Evolutionary conservation across 2,888 invertebrate genomes (phyloP).

Genomic region (Tineola bisselliella): DNA sequence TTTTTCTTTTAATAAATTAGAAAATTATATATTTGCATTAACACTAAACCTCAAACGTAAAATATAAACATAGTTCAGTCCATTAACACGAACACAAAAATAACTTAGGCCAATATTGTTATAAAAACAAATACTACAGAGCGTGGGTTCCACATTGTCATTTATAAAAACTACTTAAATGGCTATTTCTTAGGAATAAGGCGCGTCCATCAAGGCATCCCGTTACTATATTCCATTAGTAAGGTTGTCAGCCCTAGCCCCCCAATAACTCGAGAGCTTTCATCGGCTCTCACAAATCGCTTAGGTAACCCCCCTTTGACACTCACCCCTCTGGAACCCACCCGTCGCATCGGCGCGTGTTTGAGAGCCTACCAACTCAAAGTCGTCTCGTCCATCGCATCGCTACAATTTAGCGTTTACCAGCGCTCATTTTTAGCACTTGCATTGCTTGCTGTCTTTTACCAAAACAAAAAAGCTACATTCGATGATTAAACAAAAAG

Average conservation of each 20-base stretch:
- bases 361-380: constrained; percentile 8
- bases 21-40: too few species aligned
- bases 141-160: neutral
- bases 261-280: constrained; percentile 55
- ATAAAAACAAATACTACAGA: neutral
- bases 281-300: constrained; percentile 61
- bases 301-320: constrained; percentile 31
- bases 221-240: constrained; percentile 10
- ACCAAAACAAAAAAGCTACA: neutral
- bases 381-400: neutral
- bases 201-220: constrained; percentile 1
- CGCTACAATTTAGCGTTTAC: neutral
- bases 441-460: neutral
- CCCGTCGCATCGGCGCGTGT: constrained; percentile 10
- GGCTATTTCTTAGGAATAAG: neutral
- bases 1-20: too few species aligned
- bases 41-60: too few species aligned
- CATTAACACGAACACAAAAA: neutral
- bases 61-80: neutral
- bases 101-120: neutral
- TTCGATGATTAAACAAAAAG: too few species aligned
- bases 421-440: neutral
- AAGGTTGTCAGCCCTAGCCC: constrained; percentile 26
- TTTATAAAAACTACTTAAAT: neutral
- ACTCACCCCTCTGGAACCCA: neutral